Evolutionary conservation across 92 coral and sea anemone species (phyloP), one percentile per base, ranked within the genome.

Genomic region (Epizoanthus ramosus): DNA sequence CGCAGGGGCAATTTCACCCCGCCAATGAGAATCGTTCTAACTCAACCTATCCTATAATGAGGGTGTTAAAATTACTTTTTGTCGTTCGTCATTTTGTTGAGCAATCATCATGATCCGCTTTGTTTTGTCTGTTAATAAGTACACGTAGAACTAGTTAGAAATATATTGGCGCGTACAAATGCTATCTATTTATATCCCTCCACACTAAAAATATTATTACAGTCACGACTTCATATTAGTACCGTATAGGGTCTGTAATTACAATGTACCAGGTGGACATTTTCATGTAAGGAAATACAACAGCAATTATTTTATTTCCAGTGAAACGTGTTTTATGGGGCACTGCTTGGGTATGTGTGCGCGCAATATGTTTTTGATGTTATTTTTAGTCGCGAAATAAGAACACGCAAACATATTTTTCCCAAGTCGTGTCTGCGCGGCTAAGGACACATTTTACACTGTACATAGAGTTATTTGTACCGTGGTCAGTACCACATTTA

Each of bases 281-380:
- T 76, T 50, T 76, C 81, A 68, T 76, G 68, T 21, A 61, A 77
- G 69, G 54, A 77, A 77, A 77, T 77, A 77, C 82, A 77, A 77
- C 70, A 61, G 39, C 57, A 35, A 77, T 77, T 77, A 61, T 77
- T 77, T 77, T 77, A 77, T 25, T 64, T 77, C 70, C 57, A 21
- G 57, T 60, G 57, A 41, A 25, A 64, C 41, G 47, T 72, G 69
- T 64, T 63, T 64, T 50, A 9, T 50, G 54, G 15, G 54, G 54
- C 54, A 50, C 54, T 13, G 54, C 16, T 50, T 12, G 14, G 14
- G 14, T 13, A 8, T 47, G 54, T 10, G 54, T 12, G 16, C 54
- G 54, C 54, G 54, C 10, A 50, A 50, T 50, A 1, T 50, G 53
- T 47, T 8, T 8, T 14, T 1, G 6, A 8, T 47, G 16, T 13